A percentile compares a stretch with the other conserved stretches of the same genome.
Conservation (phyloP, 2,888 invertebrate species). For the Caenorhabditis wallacei region DNA sequence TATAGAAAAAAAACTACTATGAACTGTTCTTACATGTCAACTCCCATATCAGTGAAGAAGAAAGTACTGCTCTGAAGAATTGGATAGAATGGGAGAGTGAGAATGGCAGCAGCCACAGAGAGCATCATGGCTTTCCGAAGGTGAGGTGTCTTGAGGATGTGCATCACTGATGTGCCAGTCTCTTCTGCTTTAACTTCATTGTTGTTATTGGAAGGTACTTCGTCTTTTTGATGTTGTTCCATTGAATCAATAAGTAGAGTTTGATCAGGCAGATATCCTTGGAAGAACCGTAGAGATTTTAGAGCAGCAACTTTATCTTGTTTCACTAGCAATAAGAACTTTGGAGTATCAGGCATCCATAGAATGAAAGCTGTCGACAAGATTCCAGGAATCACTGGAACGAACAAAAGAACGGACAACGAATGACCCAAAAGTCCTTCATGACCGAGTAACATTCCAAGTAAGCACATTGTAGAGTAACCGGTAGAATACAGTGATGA, state of each 20-base stretch:
- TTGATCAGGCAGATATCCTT: conserved; percentile 67
- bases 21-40: conserved; percentile 63
- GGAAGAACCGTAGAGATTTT: conserved; percentile 75
- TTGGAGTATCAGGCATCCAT: conserved; percentile 81
- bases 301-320: conserved; percentile 70
- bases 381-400: conserved; percentile 79
- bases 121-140: conserved; percentile 76
- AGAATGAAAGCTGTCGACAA: conserved; percentile 73
- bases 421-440: conserved; percentile 77
- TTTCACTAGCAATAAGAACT: conserved; percentile 72
- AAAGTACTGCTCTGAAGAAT: conserved; percentile 79
- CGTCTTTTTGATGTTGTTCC: conserved; percentile 60
- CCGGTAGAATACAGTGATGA: conserved; percentile 79
- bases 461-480: conserved; percentile 77
- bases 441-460: conserved; percentile 81
- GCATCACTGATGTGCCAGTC: conserved; percentile 44
- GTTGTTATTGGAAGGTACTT: conserved; percentile 1
- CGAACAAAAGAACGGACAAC: conserved; percentile 75
- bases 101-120: conserved; percentile 74
- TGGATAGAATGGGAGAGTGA: conserved; percentile 81
- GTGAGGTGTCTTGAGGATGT: conserved; percentile 71
- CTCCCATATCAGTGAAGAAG: conserved; percentile 73
- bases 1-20: neutral
- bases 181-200: conserved; percentile 23
- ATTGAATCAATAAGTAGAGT: conserved; percentile 57